Percentiles rank a stretch among this genome's conserved stretches.
Conservation (phyloP, 2,113 vertebrate species). For the Megaceryle maxima region DNA sequence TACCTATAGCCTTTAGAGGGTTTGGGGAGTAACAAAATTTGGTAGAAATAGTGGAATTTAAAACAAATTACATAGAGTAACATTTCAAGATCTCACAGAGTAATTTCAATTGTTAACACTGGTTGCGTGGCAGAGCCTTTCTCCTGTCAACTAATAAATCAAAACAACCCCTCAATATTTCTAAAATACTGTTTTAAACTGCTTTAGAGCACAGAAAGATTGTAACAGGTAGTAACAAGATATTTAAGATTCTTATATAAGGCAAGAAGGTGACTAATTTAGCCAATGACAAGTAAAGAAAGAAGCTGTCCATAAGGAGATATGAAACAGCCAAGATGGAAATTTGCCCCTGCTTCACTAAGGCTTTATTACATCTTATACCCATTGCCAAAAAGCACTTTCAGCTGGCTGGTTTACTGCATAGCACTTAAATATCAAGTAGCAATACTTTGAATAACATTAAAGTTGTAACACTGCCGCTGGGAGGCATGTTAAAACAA, state of each 20-base stretch:
- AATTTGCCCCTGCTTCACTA: neutral
- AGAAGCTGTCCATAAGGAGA: conserved; percentile 33
- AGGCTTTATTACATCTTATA: conserved; percentile 27
- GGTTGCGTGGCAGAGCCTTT: neutral
- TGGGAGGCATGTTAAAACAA: conserved; percentile 31
- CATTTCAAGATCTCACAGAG: neutral
- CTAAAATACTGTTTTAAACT: neutral
- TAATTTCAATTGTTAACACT: neutral
- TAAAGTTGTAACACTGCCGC: neutral
- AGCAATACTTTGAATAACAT: neutral
- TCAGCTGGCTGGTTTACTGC: neutral
- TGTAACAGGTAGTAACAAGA: neutral
- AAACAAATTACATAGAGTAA: neutral
- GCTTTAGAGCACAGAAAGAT: neutral
- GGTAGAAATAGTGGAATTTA: neutral
- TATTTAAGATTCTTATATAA: conserved; percentile 15
- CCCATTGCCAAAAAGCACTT: neutral
- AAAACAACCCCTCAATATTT: neutral
- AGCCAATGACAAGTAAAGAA: conserved; percentile 35
- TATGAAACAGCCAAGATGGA: neutral
- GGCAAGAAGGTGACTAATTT: conserved; percentile 38
- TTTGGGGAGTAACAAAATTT: neutral
- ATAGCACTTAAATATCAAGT: conserved; percentile 35
- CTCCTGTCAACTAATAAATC: neutral
- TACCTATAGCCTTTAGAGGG: neutral